These are phyloP conservation scores for Ambastaia sidthimunki DNA, from an alignment of 2,797 vertebrate genomes.

Conservation along the genomic window DNA sequence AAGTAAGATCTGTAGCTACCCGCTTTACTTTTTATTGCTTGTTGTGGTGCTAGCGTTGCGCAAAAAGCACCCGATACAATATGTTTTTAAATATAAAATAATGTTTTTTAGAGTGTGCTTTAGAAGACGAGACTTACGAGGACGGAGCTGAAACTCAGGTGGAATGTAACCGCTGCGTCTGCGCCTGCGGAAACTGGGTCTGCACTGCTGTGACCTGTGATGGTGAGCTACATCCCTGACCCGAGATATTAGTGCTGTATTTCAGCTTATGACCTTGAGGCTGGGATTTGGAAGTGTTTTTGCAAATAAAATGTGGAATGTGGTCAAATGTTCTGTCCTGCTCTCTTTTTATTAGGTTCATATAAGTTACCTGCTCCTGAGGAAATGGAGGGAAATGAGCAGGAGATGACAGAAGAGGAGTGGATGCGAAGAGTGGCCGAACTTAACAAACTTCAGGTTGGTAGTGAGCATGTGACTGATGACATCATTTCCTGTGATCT, in stretches of 20 bases:
- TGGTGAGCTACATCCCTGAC: constrained; percentile 73
- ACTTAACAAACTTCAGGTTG: constrained; percentile 85
- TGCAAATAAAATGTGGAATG: not conserved
- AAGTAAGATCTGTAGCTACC: constrained; percentile 77
- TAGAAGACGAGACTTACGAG: constrained; percentile 94
- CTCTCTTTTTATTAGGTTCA: constrained; percentile 50
- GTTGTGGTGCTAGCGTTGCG: not conserved
- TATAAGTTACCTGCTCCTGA: constrained; percentile 70
- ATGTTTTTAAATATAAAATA: too few species aligned
- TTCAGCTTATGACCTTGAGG: not conserved
- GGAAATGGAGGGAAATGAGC: constrained; percentile 60
- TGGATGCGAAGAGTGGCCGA: constrained; percentile 84
- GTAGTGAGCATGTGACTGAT: not conserved
- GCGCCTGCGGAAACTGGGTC: constrained; percentile 98
- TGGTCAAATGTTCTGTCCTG: not conserved
- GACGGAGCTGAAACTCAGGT: constrained; percentile 96
- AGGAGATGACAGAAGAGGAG: constrained; percentile 86
- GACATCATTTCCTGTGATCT: not conserved
- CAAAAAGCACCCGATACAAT: not conserved
- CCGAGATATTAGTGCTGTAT: not conserved
- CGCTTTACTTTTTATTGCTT: not conserved
- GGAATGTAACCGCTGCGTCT: constrained; percentile 97
- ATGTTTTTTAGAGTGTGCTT: constrained; percentile 94
- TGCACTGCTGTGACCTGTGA: constrained; percentile 98
- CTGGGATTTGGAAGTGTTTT: constrained; percentile 14